Percentiles rank a stretch among this genome's conserved stretches.
Conservation (phyloP, 2,888 invertebrate genomes). For the Parnassius mnemosyne region DNA sequence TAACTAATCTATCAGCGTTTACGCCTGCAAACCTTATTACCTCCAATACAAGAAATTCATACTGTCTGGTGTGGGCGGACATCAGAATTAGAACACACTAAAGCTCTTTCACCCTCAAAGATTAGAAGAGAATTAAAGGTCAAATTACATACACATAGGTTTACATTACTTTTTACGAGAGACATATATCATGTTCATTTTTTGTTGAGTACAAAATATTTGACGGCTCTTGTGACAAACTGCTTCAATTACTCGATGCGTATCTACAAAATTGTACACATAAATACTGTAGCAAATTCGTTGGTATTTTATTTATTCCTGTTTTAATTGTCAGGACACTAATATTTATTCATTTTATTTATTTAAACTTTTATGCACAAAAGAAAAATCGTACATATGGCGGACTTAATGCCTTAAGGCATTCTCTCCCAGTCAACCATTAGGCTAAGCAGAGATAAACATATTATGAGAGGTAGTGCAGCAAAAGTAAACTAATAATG, state of each 20-base stretch:
- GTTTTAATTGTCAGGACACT: too few species aligned
- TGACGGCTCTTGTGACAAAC: conserved; percentile 19
- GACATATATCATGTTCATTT: conserved; percentile 20
- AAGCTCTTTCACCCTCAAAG: conserved; percentile 21
- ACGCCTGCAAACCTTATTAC: conserved; percentile 11
- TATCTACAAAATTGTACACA: background rate
- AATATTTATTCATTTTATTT: too few species aligned
- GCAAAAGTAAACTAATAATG: too few species aligned
- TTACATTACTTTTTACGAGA: background rate
- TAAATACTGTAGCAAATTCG: too few species aligned
- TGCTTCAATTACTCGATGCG: background rate
- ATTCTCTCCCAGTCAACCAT: too few species aligned
- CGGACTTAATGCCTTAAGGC: too few species aligned
- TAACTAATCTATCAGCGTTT: conserved; percentile 14
- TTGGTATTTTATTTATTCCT: too few species aligned
- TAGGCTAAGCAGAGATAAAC: too few species aligned
- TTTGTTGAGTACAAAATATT: conserved; percentile 7
- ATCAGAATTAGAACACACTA: conserved; percentile 21
- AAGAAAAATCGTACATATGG: too few species aligned
- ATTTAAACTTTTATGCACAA: too few species aligned
- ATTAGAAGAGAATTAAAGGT: conserved; percentile 23
- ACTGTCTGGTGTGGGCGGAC: conserved; percentile 23
- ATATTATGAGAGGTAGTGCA: too few species aligned
- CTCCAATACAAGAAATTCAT: conserved; percentile 8
- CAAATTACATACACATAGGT: conserved; percentile 17